phyloP scores from a whole-genome alignment of 2,888 invertebrate genomes.

The Branchellion lobata region DNA sequence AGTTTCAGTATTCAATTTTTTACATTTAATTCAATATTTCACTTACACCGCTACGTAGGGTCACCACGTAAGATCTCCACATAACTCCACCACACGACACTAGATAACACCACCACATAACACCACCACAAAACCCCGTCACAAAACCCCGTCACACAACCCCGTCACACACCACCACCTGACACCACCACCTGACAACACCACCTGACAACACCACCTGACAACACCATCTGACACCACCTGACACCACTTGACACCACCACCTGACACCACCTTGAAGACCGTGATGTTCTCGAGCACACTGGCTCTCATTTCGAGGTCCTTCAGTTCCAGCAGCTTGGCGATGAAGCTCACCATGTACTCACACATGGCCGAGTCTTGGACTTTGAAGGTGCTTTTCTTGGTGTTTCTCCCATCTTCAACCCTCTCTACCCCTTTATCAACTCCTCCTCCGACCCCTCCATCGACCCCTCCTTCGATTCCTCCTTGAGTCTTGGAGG shows the following conservation, averaged over 20 bases:
- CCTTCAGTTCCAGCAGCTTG: constrained; percentile 94
- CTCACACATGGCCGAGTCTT: constrained; percentile 98
- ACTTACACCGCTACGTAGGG: too few species aligned
- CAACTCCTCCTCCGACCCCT: too few species aligned
- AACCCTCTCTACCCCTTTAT: too few species aligned
- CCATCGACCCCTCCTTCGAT: too few species aligned
- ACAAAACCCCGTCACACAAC: too few species aligned
- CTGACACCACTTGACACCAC: not conserved
- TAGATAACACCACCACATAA: not conserved
- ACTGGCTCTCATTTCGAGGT: constrained; percentile 99
- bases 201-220: not conserved
- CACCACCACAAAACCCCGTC: constrained; percentile 90
- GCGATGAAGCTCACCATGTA: constrained; percentile 99
- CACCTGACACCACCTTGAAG: constrained; percentile 95
- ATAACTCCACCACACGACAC: constrained; percentile 72
- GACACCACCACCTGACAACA: too few species aligned
- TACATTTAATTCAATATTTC: not conserved
- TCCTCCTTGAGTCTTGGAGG: too few species aligned
- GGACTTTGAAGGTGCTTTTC: constrained; percentile 76
- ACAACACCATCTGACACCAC: too few species aligned
- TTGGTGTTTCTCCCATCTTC: too few species aligned
- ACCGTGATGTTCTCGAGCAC: constrained; percentile 99
- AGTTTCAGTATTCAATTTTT: not conserved
- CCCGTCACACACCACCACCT: not conserved
- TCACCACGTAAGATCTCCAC: not conserved